Conservation (phyloP, 2,113 vertebrate species). For the Lathamus discolor region DNA sequence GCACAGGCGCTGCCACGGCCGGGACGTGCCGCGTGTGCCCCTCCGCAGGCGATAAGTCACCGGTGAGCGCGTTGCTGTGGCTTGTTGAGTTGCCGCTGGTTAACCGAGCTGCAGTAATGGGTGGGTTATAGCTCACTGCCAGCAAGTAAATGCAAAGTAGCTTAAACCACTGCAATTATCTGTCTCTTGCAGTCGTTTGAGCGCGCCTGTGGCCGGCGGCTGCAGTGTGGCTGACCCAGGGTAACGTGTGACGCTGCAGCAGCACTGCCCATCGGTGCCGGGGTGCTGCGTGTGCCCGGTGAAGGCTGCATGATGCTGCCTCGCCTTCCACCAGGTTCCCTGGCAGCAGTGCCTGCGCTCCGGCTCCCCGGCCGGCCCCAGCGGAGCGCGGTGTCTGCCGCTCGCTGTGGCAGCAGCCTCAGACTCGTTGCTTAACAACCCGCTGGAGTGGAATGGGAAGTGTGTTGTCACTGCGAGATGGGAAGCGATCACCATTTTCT, state of each 20-base stretch:
- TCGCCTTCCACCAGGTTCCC: fast-evolving
- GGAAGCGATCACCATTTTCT: slow-evolving; percentile 53
- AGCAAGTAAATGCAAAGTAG: slow-evolving; percentile 43
- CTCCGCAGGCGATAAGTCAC: neutral
- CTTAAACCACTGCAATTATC: slow-evolving; percentile 54
- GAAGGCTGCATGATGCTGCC: neutral
- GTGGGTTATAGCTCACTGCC: slow-evolving; percentile 28
- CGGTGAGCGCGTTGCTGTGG: neutral
- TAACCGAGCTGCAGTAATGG: slow-evolving; percentile 40
- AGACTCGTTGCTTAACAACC: slow-evolving; percentile 51
- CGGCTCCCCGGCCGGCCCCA: neutral
- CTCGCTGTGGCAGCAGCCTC: neutral
- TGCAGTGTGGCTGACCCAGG: neutral
- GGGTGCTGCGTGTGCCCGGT: neutral
- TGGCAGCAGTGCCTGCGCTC: neutral
- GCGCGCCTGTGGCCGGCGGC: fast-evolving
- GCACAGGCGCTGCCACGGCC: neutral
- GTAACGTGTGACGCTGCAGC: neutral
- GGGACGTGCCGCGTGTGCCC: fast-evolving
- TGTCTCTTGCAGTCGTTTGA: neutral
- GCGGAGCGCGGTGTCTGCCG: neutral
- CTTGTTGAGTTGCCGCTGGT: slow-evolving; percentile 43
- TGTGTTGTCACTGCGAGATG: slow-evolving; percentile 21
- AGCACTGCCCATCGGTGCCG: neutral
- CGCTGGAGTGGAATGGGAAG: slow-evolving; percentile 53